Conservation (phyloP, 37 sponge, comb jelly and placozoan genomes). For the Lycopodina hypogea region DNA sequence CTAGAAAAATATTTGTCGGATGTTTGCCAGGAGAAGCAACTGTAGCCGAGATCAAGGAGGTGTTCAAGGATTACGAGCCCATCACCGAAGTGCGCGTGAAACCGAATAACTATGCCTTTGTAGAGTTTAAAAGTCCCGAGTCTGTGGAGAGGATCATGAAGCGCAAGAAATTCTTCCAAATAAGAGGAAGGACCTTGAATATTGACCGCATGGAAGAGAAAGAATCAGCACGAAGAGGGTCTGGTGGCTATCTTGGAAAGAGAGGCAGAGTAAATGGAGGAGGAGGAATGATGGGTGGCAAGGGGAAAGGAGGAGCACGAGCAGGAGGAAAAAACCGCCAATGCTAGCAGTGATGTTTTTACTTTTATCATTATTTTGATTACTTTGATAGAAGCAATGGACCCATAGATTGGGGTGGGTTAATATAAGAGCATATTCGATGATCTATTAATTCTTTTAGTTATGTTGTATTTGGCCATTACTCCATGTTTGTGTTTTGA, state of each 20-base stretch:
- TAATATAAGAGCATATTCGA: too few relatives aligned
- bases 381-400: background rate
- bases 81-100: conserved; percentile 77
- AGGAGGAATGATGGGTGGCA: background rate
- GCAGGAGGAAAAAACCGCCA: conserved; percentile 11
- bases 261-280: background rate
- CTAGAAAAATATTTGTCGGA: conserved; percentile 89
- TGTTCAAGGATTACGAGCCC: conserved; percentile 57
- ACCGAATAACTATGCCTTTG: conserved; percentile 92
- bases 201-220: conserved; percentile 80
- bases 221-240: background rate
- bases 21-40: conserved; percentile 66
- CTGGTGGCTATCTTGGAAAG: conserved; percentile 4
- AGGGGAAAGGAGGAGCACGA: conserved; percentile 13
- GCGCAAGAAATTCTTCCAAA: conserved; percentile 25
- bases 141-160: conserved; percentile 63
- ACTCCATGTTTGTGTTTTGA: too few relatives aligned
- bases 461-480: too few relatives aligned
- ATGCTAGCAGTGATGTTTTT: background rate
- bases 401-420: background rate
- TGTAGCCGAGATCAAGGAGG: conserved; percentile 63
- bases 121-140: conserved; percentile 73
- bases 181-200: conserved; percentile 66
- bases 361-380: background rate
- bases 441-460: too few relatives aligned